Evolutionary conservation across 2,797 vertebrate genomes (phyloP).

Genomic region (Xiphorhynchus erythropygius): DNA sequence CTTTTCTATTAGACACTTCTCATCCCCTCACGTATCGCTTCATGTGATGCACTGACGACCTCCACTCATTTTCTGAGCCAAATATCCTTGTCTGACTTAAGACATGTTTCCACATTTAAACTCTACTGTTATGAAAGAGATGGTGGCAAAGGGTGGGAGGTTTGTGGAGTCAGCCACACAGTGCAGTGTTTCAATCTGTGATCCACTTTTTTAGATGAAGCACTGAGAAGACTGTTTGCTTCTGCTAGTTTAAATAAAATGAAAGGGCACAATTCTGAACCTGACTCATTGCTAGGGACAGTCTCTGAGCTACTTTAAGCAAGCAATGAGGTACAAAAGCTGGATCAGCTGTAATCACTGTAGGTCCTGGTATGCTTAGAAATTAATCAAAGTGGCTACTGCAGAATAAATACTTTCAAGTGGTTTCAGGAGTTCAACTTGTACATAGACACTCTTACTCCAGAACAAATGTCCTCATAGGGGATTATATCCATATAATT

Average conservation of each 20-base stretch:
- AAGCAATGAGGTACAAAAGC: background rate
- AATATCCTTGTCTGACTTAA: background rate
- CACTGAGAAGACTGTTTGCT: background rate
- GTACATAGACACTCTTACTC: background rate
- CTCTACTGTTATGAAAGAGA: background rate
- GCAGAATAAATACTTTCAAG: background rate
- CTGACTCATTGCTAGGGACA: background rate
- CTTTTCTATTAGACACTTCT: background rate
- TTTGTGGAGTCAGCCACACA: background rate
- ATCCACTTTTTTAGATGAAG: background rate
- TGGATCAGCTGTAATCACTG: background rate
- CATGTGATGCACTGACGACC: background rate
- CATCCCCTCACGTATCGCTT: background rate
- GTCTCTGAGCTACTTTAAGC: background rate
- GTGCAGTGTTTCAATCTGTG: background rate
- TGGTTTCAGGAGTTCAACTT: background rate
- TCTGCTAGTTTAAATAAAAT: background rate
- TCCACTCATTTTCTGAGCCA: background rate
- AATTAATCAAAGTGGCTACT: background rate
- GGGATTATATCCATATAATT: background rate
- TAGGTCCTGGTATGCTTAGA: background rate
- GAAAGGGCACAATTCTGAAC: background rate
- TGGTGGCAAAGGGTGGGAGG: background rate
- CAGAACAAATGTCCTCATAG: background rate
- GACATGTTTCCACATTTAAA: constrained; percentile 21